phyloP scores from a whole-genome alignment of 1,140 invertebrate species.

The Halyomorpha halys region DNA sequence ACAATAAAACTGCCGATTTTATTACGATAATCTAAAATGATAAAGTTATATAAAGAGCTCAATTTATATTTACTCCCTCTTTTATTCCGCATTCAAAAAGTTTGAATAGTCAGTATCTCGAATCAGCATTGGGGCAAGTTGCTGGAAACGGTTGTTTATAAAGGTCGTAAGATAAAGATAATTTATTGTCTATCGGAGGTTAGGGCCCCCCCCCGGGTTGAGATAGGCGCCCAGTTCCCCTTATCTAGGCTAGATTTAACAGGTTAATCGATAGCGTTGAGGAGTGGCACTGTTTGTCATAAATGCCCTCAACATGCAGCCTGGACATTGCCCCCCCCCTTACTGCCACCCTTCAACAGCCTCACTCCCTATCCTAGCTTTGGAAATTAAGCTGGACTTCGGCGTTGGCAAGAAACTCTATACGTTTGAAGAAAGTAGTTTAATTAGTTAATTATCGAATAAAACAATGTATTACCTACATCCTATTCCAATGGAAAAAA shows the following conservation, averaged over 20 bases:
- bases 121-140: neutral
- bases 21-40: neutral
- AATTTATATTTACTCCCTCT: too few relatives aligned
- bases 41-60: neutral
- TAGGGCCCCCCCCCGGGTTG: neutral
- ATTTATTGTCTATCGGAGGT: slow-evolving; percentile 2
- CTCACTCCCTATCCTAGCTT: too few relatives aligned
- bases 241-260: slow-evolving; percentile 8
- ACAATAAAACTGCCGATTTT: neutral
- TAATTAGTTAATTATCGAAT: too few relatives aligned
- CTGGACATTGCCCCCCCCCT: too few relatives aligned
- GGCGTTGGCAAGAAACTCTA: too few relatives aligned
- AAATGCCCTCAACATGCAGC: neutral
- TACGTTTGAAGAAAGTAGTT: too few relatives aligned
- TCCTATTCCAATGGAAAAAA: too few relatives aligned
- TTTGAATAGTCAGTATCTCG: neutral
- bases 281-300: neutral
- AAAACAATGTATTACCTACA: too few relatives aligned
- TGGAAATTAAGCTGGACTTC: too few relatives aligned
- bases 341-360: too few relatives aligned
- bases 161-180: slow-evolving; percentile 7
- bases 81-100: neutral
- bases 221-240: neutral
- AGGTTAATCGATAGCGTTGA: slow-evolving; percentile 1
- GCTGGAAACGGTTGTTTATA: slow-evolving; percentile 5